Percentiles rank a stretch among this genome's conserved stretches.
These are phyloP conservation scores for Phymatocera aterrima DNA, from an alignment of 2,888 invertebrate species.

Conservation along the genomic window DNA sequence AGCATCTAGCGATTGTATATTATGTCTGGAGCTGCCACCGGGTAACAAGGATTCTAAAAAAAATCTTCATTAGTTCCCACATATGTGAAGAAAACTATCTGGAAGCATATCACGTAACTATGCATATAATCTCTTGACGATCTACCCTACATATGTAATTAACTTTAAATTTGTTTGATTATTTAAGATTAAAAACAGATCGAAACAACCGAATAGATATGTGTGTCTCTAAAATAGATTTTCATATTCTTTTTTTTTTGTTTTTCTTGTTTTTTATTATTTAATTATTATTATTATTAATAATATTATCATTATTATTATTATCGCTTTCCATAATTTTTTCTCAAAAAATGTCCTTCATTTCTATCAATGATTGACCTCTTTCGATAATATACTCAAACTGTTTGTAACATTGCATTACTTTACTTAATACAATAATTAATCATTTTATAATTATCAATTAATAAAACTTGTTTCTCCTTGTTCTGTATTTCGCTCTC, in stretches of 20 bases:
- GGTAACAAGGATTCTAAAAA: not conserved
- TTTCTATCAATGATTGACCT: slow-evolving; percentile 46
- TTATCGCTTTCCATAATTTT: slow-evolving; percentile 55
- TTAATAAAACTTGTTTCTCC: slow-evolving; percentile 69
- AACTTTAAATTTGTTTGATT: slow-evolving; percentile 15
- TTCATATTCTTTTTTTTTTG: slow-evolving; percentile 54
- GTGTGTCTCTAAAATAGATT: slow-evolving; percentile 64
- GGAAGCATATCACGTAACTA: slow-evolving; percentile 34
- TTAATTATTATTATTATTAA: slow-evolving; percentile 54
- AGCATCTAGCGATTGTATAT: not conserved
- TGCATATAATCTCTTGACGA: slow-evolving; percentile 19
- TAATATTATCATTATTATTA: slow-evolving; percentile 56
- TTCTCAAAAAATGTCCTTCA: slow-evolving; percentile 56
- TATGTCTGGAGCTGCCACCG: slow-evolving; percentile 6
- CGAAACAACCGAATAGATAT: slow-evolving; percentile 62
- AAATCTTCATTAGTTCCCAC: slow-evolving; percentile 7
- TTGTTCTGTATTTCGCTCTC: slow-evolving; percentile 51
- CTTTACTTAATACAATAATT: slow-evolving; percentile 70
- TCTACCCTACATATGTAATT: slow-evolving; percentile 34
- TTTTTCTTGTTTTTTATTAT: slow-evolving; percentile 52
- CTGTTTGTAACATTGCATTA: slow-evolving; percentile 66
- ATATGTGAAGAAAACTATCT: slow-evolving; percentile 5
- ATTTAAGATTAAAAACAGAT: slow-evolving; percentile 48
- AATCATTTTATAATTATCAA: slow-evolving; percentile 70
- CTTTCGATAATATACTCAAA: slow-evolving; percentile 60